phyloP scores from a whole-genome alignment of 2,888 invertebrate species.

The Agrilus mali region DNA sequence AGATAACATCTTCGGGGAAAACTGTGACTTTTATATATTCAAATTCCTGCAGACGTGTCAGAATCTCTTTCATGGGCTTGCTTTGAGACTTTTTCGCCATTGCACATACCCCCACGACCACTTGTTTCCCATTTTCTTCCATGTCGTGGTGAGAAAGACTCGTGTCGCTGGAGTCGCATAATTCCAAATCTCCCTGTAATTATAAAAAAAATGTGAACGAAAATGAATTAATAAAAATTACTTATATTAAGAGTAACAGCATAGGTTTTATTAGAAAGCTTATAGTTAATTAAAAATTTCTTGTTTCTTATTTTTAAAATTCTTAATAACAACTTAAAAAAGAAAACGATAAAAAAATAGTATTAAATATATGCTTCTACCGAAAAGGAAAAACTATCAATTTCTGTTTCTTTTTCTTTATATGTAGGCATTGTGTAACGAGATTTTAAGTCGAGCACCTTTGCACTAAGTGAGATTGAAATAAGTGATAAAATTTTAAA shows the following conservation, averaged over 20 bases:
- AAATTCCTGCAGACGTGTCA: constrained; percentile 89
- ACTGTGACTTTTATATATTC: constrained; percentile 91
- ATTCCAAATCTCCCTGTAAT: constrained; percentile 62
- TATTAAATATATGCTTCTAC: constrained; percentile 3
- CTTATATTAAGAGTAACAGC: background rate
- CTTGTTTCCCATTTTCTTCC: constrained; percentile 66
- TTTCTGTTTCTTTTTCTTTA: constrained; percentile 1
- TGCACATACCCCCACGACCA: constrained; percentile 96
- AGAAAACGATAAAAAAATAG: background rate
- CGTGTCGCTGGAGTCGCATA: constrained; percentile 49
- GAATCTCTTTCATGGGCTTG: constrained; percentile 98
- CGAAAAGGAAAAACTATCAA: constrained; percentile 10
- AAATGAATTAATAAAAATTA: no score
- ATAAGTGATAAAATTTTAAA: no score
- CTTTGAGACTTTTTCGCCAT: constrained; percentile 99
- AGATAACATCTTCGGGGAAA: constrained; percentile 91
- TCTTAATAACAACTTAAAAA: no score
- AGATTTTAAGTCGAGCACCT: no score
- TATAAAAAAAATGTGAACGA: background rate
- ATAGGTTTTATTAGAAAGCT: background rate
- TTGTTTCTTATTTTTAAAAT: no score
- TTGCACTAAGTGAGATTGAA: no score
- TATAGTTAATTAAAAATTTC: no score
- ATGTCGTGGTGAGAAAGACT: constrained; percentile 33
- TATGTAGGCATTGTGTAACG: no score